Evolutionary conservation across 1,140 invertebrate genomes (phyloP), one percentile per base, ranked within the genome.

Genomic region (Ephestia elutella): DNA sequence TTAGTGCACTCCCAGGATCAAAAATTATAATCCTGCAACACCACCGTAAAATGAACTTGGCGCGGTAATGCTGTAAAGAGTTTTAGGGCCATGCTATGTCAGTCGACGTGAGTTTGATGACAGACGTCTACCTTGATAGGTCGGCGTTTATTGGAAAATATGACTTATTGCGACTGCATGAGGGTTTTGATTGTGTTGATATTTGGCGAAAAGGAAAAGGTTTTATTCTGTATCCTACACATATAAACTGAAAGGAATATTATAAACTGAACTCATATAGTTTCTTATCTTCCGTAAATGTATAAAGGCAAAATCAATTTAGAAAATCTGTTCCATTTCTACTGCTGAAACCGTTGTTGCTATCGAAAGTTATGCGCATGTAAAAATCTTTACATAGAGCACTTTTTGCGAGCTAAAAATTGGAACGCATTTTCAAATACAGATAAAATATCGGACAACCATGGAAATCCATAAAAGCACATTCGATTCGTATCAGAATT

Each of bases 1-100:
- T 75, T 78, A 77, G 70, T 79, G 69, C 71, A 79, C 68, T 73
- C 61, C 55, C 63, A 75, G 71, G 71, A 79, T 75, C 73, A 79
- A 76, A 79, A 78, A 76, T 75, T 79, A 76, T 79, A 74, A 76
- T 75, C 70, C 63, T 53, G 49, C 38, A 49, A 49, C 49, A 57
- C 71, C 71, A 67, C 18, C 54, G 1, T 66, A 53, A 57, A 25
- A 21, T 63, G 61, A 71, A 50, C 71, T 50, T 38, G 1, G 4
- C 19, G 38, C n/a, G 20, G 3, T 21, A 13, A 20, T 10, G 9
- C 13, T 21, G 13, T 53, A 53, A 15, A 53, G 19, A 15, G 13
- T 2, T 44, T 15, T n/a, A 15, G 38, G 38, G 7, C n/a, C 38
- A 44, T 3, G 38, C 13, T 44, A 44, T 8, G 15, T 44, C 38